phyloP scores from a whole-genome alignment of 2,113 vertebrate species.

The Tor tambroides region DNA sequence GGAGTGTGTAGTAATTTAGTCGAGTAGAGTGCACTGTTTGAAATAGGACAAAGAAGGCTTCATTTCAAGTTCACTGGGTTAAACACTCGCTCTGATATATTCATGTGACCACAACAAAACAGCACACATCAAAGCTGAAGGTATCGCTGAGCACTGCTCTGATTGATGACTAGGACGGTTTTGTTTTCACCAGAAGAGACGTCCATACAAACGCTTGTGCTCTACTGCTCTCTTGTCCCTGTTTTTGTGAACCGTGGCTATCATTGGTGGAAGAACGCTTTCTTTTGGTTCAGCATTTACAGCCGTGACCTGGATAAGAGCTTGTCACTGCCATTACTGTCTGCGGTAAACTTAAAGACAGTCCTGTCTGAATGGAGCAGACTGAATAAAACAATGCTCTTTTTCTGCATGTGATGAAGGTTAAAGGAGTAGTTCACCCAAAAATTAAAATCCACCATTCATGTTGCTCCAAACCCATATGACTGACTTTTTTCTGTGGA shows the following conservation, averaged over 20 bases:
- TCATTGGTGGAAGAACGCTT: too few species aligned
- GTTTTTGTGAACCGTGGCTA: background rate
- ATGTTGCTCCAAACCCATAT: too few species aligned
- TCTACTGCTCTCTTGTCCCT: background rate
- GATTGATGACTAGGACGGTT: background rate
- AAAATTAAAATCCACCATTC: too few species aligned
- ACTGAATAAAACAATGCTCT: background rate
- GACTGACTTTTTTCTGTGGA: background rate
- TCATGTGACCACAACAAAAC: background rate
- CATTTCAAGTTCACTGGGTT: background rate
- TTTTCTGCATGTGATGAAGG: background rate
- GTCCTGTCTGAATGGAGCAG: background rate
- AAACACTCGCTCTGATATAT: background rate
- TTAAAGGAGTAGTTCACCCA: background rate
- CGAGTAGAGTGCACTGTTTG: background rate
- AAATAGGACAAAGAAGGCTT: background rate
- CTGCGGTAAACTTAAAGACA: background rate
- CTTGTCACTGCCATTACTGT: background rate
- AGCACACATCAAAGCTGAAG: background rate
- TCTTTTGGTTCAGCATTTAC: background rate
- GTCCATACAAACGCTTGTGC: background rate
- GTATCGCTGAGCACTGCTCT: too few species aligned
- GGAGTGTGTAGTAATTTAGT: background rate
- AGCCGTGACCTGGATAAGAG: background rate
- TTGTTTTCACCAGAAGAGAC: background rate